A percentile compares a stretch with the other conserved stretches of the same genome.
Evolutionary conservation across 1,140 invertebrate species (phyloP).

Genomic region (Euwallacea similis): DNA sequence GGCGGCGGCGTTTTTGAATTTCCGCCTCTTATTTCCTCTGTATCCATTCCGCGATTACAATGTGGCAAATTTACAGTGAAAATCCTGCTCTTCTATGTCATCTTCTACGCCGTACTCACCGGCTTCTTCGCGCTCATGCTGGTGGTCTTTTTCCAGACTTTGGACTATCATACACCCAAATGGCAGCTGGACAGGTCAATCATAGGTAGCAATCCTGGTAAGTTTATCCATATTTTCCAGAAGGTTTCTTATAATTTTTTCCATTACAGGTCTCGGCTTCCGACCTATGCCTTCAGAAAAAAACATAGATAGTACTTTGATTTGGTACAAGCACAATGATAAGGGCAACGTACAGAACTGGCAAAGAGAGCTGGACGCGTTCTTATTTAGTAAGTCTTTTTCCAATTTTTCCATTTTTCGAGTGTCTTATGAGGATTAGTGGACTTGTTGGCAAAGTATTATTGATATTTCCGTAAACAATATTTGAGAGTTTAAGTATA

Average conservation of each 20-base stretch:
- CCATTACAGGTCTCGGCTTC: slow-evolving; percentile 79
- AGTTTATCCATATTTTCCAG: slow-evolving; percentile 34
- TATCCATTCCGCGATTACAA: slow-evolving; percentile 1
- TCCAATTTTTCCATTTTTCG: not conserved
- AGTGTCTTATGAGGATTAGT: too few relatives aligned
- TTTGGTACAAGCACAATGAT: slow-evolving; percentile 85
- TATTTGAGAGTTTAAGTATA: too few relatives aligned
- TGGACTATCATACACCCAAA: slow-evolving; percentile 83
- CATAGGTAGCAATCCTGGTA: slow-evolving; percentile 91
- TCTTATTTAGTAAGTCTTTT: slow-evolving; percentile 68
- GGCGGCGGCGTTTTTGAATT: slow-evolving; percentile 7
- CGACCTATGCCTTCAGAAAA: slow-evolving; percentile 79
- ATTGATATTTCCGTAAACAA: too few relatives aligned
- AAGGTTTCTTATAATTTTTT: not conserved
- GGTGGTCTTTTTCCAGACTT: slow-evolving; percentile 89
- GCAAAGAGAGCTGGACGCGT: slow-evolving; percentile 71
- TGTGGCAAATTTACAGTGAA: slow-evolving; percentile 69
- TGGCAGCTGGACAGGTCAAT: slow-evolving; percentile 81
- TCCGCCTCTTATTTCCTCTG: slow-evolving; percentile 2
- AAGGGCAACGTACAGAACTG: slow-evolving; percentile 75
- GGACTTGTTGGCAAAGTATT: too few relatives aligned
- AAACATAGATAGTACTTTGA: slow-evolving; percentile 89
- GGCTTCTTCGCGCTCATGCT: slow-evolving; percentile 91
- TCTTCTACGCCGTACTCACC: slow-evolving; percentile 86
- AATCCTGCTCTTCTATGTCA: slow-evolving; percentile 90